Conservation (phyloP, 2,113 vertebrate species). For the Pelodiscus sinensis region DNA sequence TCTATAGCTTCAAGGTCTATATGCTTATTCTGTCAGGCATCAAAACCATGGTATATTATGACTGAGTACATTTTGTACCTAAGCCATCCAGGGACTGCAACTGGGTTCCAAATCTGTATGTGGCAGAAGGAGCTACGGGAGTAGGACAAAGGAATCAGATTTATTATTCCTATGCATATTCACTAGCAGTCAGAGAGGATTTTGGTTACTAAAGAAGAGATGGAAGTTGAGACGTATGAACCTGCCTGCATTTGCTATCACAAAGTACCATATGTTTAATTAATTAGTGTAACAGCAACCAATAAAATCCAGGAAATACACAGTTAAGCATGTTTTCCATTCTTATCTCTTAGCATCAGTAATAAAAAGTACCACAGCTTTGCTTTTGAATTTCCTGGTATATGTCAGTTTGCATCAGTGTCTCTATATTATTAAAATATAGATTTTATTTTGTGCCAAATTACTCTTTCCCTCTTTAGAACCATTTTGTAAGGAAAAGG, state of each 20-base stretch:
- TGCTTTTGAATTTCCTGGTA: neutral
- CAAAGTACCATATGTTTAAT: neutral
- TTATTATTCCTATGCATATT: slow-evolving; percentile 22
- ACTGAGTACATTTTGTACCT: slow-evolving; percentile 51
- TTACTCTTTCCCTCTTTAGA: neutral
- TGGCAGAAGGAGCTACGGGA: slow-evolving; percentile 16
- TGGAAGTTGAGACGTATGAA: neutral
- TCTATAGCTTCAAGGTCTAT: slow-evolving; percentile 21
- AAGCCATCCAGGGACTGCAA: slow-evolving; percentile 27
- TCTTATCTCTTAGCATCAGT: neutral
- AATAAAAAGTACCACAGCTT: neutral
- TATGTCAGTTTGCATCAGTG: neutral
- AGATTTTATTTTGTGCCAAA: neutral
- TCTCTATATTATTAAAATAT: neutral
- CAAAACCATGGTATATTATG: slow-evolving; percentile 56
- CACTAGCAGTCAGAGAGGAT: neutral
- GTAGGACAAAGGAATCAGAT: slow-evolving; percentile 24
- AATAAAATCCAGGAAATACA: neutral
- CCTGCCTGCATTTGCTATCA: neutral
- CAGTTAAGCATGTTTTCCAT: neutral
- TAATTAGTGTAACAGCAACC: neutral
- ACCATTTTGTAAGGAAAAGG: neutral
- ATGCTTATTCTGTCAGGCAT: slow-evolving; percentile 61
- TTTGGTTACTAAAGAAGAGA: neutral
- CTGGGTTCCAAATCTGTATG: neutral